These are phyloP conservation scores for human DNA, from an alignment of 2,113 vertebrate species.

Conservation along the genomic window DNA sequence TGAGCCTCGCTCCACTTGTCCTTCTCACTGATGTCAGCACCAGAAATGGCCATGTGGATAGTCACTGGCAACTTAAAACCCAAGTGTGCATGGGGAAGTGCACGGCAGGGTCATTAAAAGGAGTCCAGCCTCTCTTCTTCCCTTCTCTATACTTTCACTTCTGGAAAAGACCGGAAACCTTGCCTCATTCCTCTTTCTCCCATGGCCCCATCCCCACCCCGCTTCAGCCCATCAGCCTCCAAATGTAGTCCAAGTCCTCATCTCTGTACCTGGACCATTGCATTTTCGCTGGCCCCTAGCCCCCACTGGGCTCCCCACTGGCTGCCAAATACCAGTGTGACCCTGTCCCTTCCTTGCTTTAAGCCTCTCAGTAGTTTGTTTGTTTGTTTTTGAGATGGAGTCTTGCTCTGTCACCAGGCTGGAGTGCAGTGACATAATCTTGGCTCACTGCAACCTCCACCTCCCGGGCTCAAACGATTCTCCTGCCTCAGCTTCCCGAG, in stretches of 20 bases:
- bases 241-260: neutral
- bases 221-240: neutral
- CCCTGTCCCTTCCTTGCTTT: neutral
- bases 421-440: too few species aligned
- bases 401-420: too few species aligned
- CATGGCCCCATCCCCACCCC: rapidly evolving
- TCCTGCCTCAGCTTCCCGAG: too few species aligned
- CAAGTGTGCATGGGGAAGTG: too few species aligned
- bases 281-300: neutral
- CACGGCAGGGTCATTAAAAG: neutral
- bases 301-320: neutral
- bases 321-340: neutral
- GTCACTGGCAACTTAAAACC: neutral
- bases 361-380: neutral
- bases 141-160: neutral
- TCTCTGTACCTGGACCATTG: neutral
- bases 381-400: too few species aligned
- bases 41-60: neutral
- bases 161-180: neutral
- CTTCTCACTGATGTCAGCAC: too few species aligned
- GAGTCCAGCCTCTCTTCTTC: neutral
- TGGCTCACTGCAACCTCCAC: too few species aligned
- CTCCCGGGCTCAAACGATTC: too few species aligned
- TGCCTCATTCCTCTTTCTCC: neutral
- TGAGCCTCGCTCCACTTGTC: too few species aligned